Percentiles rank a stretch among this genome's conserved stretches.
These are phyloP conservation scores for Argyresthia goedartella DNA, from an alignment of 2,888 invertebrate species.

Conservation along the genomic window DNA sequence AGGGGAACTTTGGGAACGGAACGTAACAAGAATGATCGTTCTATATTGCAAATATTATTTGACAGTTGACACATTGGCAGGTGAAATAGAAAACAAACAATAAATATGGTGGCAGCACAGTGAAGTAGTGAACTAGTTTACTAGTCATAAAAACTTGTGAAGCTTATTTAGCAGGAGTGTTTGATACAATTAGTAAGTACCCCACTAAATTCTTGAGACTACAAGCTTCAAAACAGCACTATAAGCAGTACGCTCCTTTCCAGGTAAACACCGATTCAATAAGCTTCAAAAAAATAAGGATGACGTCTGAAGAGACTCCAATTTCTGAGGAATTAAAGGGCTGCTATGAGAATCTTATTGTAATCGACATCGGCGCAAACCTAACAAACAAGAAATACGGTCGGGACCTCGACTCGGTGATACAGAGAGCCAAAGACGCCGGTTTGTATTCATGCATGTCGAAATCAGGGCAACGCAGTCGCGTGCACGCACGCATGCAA, in stretches of 20 bases:
- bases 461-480: slow-evolving; percentile 11
- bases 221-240: slow-evolving; percentile 9
- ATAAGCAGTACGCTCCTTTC: slow-evolving; percentile 16
- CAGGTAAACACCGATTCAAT: slow-evolving; percentile 63
- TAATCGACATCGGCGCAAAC: slow-evolving; percentile 94
- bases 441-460: slow-evolving; percentile 59
- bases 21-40: no score
- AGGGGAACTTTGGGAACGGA: no score
- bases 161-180: slow-evolving; percentile 67
- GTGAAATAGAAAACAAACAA: slow-evolving; percentile 7
- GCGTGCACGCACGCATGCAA: slow-evolving; percentile 22
- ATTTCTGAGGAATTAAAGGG: slow-evolving; percentile 75
- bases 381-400: slow-evolving; percentile 94
- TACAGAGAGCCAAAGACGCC: slow-evolving; percentile 93
- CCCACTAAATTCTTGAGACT: slow-evolving; percentile 4
- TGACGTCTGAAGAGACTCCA: slow-evolving; percentile 63
- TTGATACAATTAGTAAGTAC: slow-evolving; percentile 65
- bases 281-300: slow-evolving; percentile 60
- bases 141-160: slow-evolving; percentile 52
- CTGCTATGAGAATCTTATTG: slow-evolving; percentile 91
- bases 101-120: slow-evolving; percentile 67
- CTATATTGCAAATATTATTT: no score
- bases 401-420: slow-evolving; percentile 91
- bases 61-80: no score
- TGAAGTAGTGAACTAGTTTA: slow-evolving; percentile 50